Percentiles rank a stretch among this genome's conserved stretches.
Evolutionary conservation across 2,888 invertebrate species (phyloP).

Genomic region (Caenorhabditis parvicauda): DNA sequence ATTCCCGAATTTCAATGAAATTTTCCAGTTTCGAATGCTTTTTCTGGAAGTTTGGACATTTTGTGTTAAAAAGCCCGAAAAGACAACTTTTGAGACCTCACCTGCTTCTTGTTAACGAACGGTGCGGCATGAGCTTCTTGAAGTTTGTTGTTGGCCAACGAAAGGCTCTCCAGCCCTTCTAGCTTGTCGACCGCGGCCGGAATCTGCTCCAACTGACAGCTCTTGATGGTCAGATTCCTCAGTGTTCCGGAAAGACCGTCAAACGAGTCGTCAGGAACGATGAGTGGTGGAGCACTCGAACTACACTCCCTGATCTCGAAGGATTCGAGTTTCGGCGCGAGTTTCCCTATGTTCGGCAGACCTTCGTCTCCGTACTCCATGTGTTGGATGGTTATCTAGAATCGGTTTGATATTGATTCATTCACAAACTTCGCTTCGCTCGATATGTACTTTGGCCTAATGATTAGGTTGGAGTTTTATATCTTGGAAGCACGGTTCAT

Average conservation of each 20-base stretch:
- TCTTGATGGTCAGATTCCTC: constrained; percentile 45
- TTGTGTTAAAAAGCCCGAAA: no score
- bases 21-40: no score
- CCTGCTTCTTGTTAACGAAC: constrained; percentile 34
- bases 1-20: no score
- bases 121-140: constrained; percentile 16
- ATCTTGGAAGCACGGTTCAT: no score
- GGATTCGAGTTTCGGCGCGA: constrained; percentile 31
- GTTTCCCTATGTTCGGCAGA: constrained; percentile 25
- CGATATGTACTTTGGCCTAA: no score
- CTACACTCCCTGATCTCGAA: constrained; percentile 45
- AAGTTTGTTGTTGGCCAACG: constrained; percentile 33
- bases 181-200: constrained; percentile 23
- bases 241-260: constrained; percentile 30
- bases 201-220: constrained; percentile 20
- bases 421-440: no score
- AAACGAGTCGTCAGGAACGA: constrained; percentile 25
- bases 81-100: constrained; percentile 25
- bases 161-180: constrained; percentile 22
- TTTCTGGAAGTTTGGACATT: no score
- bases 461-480: no score
- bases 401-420: not conserved
- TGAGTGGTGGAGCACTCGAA: constrained; percentile 23
- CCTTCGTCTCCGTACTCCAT: constrained; percentile 38
- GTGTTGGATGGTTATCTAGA: constrained; percentile 46